Conservation (phyloP, 2,797 vertebrate genomes). For the Picus viridis region DNA sequence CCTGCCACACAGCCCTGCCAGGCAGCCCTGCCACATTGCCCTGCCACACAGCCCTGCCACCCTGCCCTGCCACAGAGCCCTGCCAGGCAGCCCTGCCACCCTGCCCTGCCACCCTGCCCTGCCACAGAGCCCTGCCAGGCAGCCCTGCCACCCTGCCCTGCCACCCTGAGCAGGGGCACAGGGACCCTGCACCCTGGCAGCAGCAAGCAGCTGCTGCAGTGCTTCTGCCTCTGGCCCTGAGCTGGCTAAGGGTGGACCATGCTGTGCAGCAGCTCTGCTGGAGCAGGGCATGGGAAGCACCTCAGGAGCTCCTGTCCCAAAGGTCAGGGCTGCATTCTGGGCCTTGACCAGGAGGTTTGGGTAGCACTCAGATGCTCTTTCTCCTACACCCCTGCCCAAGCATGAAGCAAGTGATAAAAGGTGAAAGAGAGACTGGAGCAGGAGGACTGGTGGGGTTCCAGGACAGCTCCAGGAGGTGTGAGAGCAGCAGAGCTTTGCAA, state of each 20-base stretch:
- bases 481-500: background rate
- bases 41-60: too few species aligned
- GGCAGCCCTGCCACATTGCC: too few species aligned
- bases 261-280: background rate
- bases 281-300: background rate
- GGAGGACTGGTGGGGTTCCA: background rate
- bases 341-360: slow-evolving; percentile 39
- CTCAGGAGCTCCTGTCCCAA: background rate
- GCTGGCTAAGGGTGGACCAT: background rate
- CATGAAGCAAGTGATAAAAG: background rate
- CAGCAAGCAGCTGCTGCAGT: background rate
- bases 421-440: background rate
- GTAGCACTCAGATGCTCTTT: slow-evolving; percentile 27
- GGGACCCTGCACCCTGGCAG: background rate
- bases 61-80: too few species aligned
- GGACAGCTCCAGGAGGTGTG: background rate
- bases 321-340: slow-evolving; percentile 30
- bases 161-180: background rate
- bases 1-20: background rate
- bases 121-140: too few species aligned
- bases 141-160: too few species aligned
- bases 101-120: too few species aligned
- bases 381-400: slow-evolving; percentile 21
- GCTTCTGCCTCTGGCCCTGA: background rate
- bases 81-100: too few species aligned